Conservation (phyloP, 2,888 invertebrate species). For the Archips xylosteana region DNA sequence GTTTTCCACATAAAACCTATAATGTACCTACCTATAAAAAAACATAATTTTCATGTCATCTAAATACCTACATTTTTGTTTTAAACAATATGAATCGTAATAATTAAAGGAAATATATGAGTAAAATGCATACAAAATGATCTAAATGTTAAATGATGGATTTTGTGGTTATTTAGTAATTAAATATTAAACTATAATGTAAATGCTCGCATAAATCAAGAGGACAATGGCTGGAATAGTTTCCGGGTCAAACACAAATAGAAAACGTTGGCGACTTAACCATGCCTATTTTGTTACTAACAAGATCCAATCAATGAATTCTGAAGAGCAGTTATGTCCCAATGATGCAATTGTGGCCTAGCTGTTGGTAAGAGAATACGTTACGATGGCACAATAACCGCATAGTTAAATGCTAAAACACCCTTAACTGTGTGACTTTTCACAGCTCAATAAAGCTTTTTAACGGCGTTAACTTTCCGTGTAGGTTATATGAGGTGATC, state of each 20-base stretch:
- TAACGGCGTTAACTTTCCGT: constrained; percentile 37
- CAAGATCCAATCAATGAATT: background rate
- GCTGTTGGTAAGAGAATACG: background rate
- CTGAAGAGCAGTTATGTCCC: background rate
- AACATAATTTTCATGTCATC: no score
- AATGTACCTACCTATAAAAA: no score
- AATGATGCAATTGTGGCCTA: constrained; percentile 1
- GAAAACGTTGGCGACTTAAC: background rate
- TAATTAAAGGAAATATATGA: no score
- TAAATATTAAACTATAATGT: background rate
- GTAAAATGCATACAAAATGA: no score
- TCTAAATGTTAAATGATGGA: no score
- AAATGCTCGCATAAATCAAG: constrained; percentile 3
- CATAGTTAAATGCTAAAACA: constrained; percentile 4
- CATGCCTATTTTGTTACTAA: constrained; percentile 1
- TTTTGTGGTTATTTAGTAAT: background rate
- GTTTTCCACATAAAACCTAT: no score
- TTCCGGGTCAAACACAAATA: background rate
- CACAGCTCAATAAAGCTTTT: constrained; percentile 37
- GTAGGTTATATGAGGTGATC: constrained; percentile 37
- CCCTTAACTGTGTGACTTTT: constrained; percentile 19
- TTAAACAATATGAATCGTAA: no score
- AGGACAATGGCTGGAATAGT: background rate
- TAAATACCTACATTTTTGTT: no score
- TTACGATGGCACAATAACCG: background rate